phyloP scores from a whole-genome alignment of 1,140 invertebrate species.

The Oscheius sp. region DNA sequence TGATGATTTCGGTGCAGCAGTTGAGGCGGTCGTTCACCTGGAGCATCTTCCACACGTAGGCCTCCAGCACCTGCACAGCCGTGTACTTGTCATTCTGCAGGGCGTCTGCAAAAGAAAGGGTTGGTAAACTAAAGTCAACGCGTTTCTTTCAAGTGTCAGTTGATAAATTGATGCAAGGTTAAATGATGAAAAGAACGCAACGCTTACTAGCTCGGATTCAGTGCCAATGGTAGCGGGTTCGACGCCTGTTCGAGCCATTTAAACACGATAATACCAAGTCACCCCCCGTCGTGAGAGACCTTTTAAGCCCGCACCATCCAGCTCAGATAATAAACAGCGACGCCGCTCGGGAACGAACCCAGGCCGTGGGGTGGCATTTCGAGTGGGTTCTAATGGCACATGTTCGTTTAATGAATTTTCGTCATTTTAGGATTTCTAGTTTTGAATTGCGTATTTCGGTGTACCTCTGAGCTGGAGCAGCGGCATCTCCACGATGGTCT shows the following conservation, averaged over 20 bases:
- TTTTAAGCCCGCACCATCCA: background rate
- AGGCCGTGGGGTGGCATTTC: no score
- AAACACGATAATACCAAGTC: background rate
- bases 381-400: no score
- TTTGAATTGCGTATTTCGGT: no score
- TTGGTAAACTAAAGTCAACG: no score
- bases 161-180: no score
- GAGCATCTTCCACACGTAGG: slow-evolving; percentile 19
- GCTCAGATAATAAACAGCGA: background rate
- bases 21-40: slow-evolving; percentile 19
- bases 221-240: background rate
- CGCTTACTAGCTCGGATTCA: background rate
- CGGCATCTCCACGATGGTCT: background rate
- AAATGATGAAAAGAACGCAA: no score
- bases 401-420: background rate
- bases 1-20: slow-evolving; percentile 24
- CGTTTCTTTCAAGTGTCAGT: no score
- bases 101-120: slow-evolving; percentile 13
- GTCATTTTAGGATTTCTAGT: background rate
- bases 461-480: slow-evolving; percentile 4
- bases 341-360: no score
- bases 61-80: slow-evolving; percentile 25
- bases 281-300: background rate
- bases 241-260: background rate
- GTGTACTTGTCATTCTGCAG: slow-evolving; percentile 22